Evolutionary conservation across 2,888 invertebrate species (phyloP), one percentile per base, ranked within the genome.

Genomic region (Drosophila villosipedis): DNA sequence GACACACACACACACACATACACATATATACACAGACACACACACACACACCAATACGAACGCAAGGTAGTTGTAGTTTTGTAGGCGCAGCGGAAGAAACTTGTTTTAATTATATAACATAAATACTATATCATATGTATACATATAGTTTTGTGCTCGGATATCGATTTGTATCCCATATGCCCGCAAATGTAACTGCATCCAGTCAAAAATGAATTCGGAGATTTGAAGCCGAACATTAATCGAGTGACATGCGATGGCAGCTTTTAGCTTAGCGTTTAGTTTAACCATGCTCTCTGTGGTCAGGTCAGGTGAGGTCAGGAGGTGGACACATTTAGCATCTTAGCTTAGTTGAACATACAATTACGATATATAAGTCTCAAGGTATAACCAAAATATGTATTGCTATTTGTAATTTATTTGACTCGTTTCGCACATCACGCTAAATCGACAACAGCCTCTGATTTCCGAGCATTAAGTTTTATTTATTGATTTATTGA

Each of bases 351-450:
- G 85, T 88, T 76, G 30, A 57, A 68, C 68, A 59, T 65, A 71
- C 55, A 58, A 41, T 71, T 73, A 80, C 59, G 69, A 80, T 75
- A 66, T 65, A 68, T 84, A 76, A 82, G 73, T 84, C 78, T 84
- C 81, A 82, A 80, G 88, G 85, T 90, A 80, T 81, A 86, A 88
- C 83, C 90, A 77, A 90, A 83, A 83, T 72, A 80, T 89, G 85
- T 89, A 90, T 90, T 89, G 76, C 73, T 87, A 89, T 73, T 74
- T 83, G 66, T 90, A 86, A 85, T 70, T 88, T 84, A 83, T 78
- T 76, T 78, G 70, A 76, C 72, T 50, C 66, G 54, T 69, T 68
- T 64, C 31, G 64, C 67, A 63, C 50, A 59, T 76, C 10, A 50
- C 4, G 62, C 49, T 43, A 28, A 28, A 43, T 19, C 35, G 49